phyloP scores from a whole-genome alignment of 1,140 invertebrate species.

The Bombus waltoni region DNA sequence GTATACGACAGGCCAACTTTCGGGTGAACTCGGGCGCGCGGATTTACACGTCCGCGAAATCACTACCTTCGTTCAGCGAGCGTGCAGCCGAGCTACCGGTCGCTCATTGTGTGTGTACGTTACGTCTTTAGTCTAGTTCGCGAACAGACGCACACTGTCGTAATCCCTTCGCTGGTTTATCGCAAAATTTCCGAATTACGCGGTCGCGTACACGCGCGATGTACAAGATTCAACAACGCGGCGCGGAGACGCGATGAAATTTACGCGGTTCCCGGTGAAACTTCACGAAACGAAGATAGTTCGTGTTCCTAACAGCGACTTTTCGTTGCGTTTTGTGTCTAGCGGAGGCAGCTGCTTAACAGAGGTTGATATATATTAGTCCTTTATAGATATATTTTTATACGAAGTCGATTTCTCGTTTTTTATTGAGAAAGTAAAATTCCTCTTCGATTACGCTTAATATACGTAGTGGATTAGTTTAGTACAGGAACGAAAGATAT shows the following conservation, averaged over 20 bases:
- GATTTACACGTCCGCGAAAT: constrained; percentile 60
- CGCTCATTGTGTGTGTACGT: neutral
- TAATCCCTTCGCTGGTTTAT: constrained; percentile 36
- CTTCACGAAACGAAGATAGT: neutral
- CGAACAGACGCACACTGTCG: constrained; percentile 14
- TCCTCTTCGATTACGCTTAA: too few species aligned
- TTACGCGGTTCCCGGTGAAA: neutral
- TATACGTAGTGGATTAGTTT: too few species aligned
- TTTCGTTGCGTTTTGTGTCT: neutral
- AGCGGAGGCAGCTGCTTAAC: neutral
- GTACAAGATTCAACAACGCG: neutral
- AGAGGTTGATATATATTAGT: neutral
- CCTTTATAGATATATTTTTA: too few species aligned
- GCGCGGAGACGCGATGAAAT: neutral
- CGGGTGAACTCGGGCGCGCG: neutral
- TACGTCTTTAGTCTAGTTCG: constrained; percentile 36
- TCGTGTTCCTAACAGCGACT: neutral
- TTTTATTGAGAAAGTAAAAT: neutral
- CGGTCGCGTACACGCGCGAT: neutral
- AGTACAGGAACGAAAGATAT: too few species aligned
- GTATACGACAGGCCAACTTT: constrained; percentile 63
- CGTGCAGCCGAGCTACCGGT: neutral
- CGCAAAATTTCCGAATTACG: constrained; percentile 38
- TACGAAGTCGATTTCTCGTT: neutral
- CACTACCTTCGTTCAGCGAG: constrained; percentile 36